Evolutionary conservation across 2,113 vertebrate genomes (phyloP), one percentile per base, ranked within the genome.

Genomic region (Panurus biarmicus): DNA sequence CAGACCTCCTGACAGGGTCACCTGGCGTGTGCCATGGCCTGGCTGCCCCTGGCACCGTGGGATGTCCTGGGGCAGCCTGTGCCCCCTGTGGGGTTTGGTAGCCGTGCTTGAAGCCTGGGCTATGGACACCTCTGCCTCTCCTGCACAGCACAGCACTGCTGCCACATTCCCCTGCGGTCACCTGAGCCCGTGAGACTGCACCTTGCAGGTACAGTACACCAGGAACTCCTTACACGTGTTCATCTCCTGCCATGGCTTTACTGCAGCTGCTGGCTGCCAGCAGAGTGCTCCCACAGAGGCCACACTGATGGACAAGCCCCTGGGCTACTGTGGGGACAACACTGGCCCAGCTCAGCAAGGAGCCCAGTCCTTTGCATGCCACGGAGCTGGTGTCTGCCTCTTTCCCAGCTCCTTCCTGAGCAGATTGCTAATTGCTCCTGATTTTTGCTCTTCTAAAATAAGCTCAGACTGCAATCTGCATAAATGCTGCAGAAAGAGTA

Each of bases 381-480:
- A 44, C 84, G 61, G 24, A 61, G 91, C 44, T 21, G 36, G 1
- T 12, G 57, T 38, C 86, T 89, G 84, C n/a, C 64, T 53, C 60
- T n/a, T n/a, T 44, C 54, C 67, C 6, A 78, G 60, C 26, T 71
- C 82, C 84, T 73, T 92, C 83, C 83, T 50, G 70, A 90, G 76
- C 86, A 94, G 72, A 94, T 89, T 84, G 85, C 87, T 87, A 88
- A 96, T 76, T 94, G 87, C 89, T 91, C 58, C 93, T 50, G 48
- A 82, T 87, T 95, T 75, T 14, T 56, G 20, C 87, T 82, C 87
- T 93, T 57, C 93, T 95, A 92, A 94, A 92, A 91, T 91, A 96
- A 95, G 93, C 89, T 64, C 31, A 44, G 74, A 28, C 58, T 7
- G 64, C 93, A 93, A 85, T 94, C 93, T 85, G 89, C 74, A 69